Conservation (phyloP, 1,140 invertebrate species). For the Drosophila equinoxialis region DNA sequence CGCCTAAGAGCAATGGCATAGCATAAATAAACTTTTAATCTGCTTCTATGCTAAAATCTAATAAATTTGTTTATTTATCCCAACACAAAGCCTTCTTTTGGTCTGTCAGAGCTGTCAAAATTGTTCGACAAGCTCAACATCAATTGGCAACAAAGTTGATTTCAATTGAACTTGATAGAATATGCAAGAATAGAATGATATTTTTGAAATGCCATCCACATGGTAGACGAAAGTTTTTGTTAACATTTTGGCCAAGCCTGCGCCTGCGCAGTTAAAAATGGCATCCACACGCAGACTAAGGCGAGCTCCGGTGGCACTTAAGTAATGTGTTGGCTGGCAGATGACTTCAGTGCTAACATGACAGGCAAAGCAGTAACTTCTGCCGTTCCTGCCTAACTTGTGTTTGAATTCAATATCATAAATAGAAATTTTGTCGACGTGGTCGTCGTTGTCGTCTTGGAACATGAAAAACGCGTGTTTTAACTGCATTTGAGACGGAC, state of each 20-base stretch:
- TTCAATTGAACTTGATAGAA: slow-evolving; percentile 45
- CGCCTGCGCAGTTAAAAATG: slow-evolving; percentile 61
- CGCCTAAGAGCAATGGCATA: too few species aligned
- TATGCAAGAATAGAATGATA: slow-evolving; percentile 21
- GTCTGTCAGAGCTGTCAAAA: slow-evolving; percentile 45
- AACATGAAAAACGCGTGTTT: slow-evolving; percentile 1
- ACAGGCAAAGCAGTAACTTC: background rate
- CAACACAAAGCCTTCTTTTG: background rate
- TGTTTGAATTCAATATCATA: background rate
- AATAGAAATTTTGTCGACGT: too few species aligned
- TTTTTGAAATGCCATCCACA: slow-evolving; percentile 69
- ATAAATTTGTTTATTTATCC: background rate
- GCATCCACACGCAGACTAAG: slow-evolving; percentile 31
- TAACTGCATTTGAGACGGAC: background rate
- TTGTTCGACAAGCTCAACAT: slow-evolving; percentile 5
- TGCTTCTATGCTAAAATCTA: background rate
- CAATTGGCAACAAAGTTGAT: slow-evolving; percentile 42
- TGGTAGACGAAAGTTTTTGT: background rate
- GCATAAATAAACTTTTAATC: too few species aligned
- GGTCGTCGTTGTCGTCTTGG: too few species aligned
- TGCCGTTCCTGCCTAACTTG: background rate
- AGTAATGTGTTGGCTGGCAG: slow-evolving; percentile 37
- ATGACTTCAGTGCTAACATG: slow-evolving; percentile 57
- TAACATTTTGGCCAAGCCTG: slow-evolving; percentile 17
- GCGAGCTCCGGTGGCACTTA: slow-evolving; percentile 28